Evolutionary conservation across 2,888 invertebrate species (phyloP), one percentile per base, ranked within the genome.

Genomic region (Cataglyphis livida): DNA sequence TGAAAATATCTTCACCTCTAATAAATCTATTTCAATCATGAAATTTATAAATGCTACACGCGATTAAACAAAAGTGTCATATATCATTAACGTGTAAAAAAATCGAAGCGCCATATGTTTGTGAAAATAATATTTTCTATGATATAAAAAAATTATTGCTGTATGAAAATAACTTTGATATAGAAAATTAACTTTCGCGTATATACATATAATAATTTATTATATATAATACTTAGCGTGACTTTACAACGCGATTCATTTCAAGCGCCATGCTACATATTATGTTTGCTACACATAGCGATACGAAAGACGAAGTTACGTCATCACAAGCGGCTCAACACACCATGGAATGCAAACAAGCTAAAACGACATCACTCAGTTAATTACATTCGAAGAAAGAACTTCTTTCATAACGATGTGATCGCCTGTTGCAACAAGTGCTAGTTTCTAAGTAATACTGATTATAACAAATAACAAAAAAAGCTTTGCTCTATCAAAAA

Each of bases 281-380:
- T 25, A 4, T 5, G 35, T 41, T 73, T 61, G 59, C 41, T 25
- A 44, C 18, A 38, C 70, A 75, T 25, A 35, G 32, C 59, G 74
- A 59, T 32, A 79, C 35, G 44, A 51, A 38, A 44, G 59, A 73
- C 12, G 59, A 79, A 61, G 15, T 79, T 79, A 73, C 78, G 78
- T 79, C 78, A 79, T 71, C 57, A 10, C 35, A 25, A 59, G 32
- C 73, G 21, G 21, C 18, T 18, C 5, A 48, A 61, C 73, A 61
- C 73, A 35, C 59, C 59, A 59, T 59, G 78, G 73, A 79, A 79
- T 71, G 73, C 78, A 79, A 79, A 79, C 74, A 79, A 25, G 35
- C 59, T 73, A 54, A 79, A 71, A 79, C 73, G 44, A 71, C 44
- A 73, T 10, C 76, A 35, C 73, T 70, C 73, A 35, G 61, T 73